Percentiles rank a stretch among this genome's conserved stretches.
phyloP scores from a whole-genome alignment of 2,888 invertebrate genomes.

The Volucella zonaria region DNA sequence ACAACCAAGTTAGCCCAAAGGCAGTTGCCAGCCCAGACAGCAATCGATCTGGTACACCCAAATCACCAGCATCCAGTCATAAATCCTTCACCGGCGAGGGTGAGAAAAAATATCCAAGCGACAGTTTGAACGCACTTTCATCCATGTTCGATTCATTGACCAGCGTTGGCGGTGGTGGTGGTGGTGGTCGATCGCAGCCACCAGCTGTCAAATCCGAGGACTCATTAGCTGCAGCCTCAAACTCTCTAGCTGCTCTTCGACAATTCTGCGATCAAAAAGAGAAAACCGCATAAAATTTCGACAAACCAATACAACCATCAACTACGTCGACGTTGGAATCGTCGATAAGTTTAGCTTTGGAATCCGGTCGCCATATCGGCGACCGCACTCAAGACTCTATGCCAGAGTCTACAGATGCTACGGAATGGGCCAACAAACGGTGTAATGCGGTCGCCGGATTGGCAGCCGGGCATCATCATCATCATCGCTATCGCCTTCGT shows the following conservation, averaged over 20 bases:
- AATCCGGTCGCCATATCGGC: conserved; percentile 74
- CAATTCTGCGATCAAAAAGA: conserved; percentile 98
- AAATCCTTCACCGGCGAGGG: conserved; percentile 82
- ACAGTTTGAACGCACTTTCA: conserved; percentile 91
- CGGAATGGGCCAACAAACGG: conserved; percentile 69
- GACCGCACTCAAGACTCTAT: conserved; percentile 68
- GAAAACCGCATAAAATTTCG: conserved; percentile 81
- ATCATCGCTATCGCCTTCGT: conserved; percentile 73
- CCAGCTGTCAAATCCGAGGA: conserved; percentile 75
- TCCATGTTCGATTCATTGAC: conserved; percentile 94
- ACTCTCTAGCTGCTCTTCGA: conserved; percentile 96
- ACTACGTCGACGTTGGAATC: conserved; percentile 66
- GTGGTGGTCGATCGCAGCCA: conserved; percentile 82
- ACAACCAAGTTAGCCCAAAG: conserved; percentile 77
- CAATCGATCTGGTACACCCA: conserved; percentile 91
- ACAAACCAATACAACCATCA: conserved; percentile 67
- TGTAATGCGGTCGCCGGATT: conserved; percentile 73
- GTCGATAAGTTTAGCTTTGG: conserved; percentile 72
- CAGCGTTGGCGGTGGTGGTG: conserved; percentile 76
- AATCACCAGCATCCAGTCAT: conserved; percentile 85
- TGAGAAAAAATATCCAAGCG: conserved; percentile 84
- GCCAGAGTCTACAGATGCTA: conserved; percentile 69
- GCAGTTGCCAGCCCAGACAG: conserved; percentile 84
- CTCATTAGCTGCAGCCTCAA: conserved; percentile 83
- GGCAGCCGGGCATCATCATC: conserved; percentile 70